Base-by-base conservation (phyloP, 2,888 invertebrate species). In the Falcaria lacertinaria region DNA sequence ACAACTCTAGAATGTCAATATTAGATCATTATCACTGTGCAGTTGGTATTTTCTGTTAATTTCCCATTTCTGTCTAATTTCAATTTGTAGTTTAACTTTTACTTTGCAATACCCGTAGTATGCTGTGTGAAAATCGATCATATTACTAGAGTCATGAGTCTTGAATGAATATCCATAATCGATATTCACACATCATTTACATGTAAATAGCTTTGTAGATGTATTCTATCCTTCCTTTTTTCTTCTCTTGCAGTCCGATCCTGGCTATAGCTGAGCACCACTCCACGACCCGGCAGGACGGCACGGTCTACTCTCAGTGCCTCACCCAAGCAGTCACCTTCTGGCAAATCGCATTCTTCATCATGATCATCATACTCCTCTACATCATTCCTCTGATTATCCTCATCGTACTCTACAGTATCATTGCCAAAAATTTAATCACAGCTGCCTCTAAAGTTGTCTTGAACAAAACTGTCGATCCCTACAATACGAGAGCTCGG, bases 351-450 rank as follows among this genome's bases (percentile, higher is more conserved):
- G 90, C 93, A 51, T 96, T 94, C 90, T 95, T 95, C 90, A 91
- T 96, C 69, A 90, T 94, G 84, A 92, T 93, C 74, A 94, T 95
- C 65, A 90, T 93, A 45, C 82, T 95, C 51, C 95, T 97, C 80
- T 97, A 96, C 88, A 82, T 95, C 52, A 74, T 96, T 42, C 97
- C 97, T 34, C 89, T 97, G 45, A 78, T 96, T 45, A 92, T 96
- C 46, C 92, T 97, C 36, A 89, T 96, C 52, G 90, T 94, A 39
- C 91, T 97, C 42, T 97, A 97, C 82, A 92, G 94, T 63, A 91
- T 95, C 66, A 97, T 97, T 65, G 95, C 96, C 39, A 93, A 93
- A 69, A 95, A 95, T 70, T 91, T 97, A 52, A 94, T 96, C 74
- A 92, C 93, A 39, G 91, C 93, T 36, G 91, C 92, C 59, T 86